Base-by-base conservation (phyloP, 2,797 vertebrate species). In the Coregonus ussuriensis region DNA sequence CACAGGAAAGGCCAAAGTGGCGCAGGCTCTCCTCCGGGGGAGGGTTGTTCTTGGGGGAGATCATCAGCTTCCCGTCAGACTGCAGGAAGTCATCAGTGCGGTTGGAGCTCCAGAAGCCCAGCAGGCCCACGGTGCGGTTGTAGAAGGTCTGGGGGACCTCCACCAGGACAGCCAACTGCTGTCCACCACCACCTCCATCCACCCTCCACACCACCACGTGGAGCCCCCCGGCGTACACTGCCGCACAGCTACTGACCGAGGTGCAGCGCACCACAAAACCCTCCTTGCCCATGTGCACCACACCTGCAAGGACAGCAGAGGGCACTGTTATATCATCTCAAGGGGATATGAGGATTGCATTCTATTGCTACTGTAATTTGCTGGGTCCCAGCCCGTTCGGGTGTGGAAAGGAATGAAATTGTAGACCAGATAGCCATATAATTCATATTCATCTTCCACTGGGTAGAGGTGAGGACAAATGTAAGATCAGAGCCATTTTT, bases 101-200 rank as follows among this genome's bases (percentile, higher is more conserved):
- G 83, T 82, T 94, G 77, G 93, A 59, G 83, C 88, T 95, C 95
- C 95, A 96, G 37, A 92, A 87, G 33, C 95, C 95, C 91, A 96
- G 87, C n/a, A 96, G 91, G 15, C 95, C 95, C 77, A 96, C 85
- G 0, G 95, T 96, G 74, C 92, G 95, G 75, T 91, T 93, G 85
- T 89, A 94, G 85, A 95, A 96, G 29, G 69, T 80, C 87, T 95
- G 94, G 4, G 95, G 94, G 59, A 95, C 85, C 79, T 93, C 92
- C 76, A 95, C 90, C 69, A 92, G 84, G 76, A 91, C 83, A 1
- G 52, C 82, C 75, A 95, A 85, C 79, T 93, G 91, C 21, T 21
- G 21, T 63, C 6, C 33, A 13, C 75, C 87, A 41, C 76, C 78
- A 1, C 74, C 87, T 51, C 76, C 78, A 1, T 84, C 81, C 0